Percentiles rank a stretch among this genome's conserved stretches.
Evolutionary conservation across 2,113 vertebrate species (phyloP).

Genomic region (Arizona elegans): DNA sequence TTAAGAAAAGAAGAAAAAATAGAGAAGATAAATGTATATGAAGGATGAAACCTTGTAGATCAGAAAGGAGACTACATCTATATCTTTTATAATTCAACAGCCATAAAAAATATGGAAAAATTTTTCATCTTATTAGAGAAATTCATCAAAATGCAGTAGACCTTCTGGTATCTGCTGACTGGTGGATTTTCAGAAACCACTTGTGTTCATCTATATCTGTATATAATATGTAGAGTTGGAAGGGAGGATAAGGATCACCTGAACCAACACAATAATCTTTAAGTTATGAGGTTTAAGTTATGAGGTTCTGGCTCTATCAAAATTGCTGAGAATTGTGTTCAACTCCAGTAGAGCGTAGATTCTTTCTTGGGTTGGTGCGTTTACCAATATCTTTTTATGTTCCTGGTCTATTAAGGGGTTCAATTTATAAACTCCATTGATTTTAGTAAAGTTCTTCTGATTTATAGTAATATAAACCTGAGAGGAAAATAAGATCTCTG

Average conservation of each 20-base stretch:
- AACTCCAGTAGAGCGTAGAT: neutral
- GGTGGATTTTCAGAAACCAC: neutral
- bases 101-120: neutral
- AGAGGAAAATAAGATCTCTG: neutral
- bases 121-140: neutral
- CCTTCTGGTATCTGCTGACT: neutral
- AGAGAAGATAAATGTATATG: neutral
- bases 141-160: neutral
- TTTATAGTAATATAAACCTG: neutral
- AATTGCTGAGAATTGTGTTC: neutral
- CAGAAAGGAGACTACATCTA: neutral
- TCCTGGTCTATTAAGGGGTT: neutral
- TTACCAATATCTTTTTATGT: slow-evolving; percentile 21
- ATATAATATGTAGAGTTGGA: neutral
- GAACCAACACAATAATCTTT: neutral
- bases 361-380: fast-evolving
- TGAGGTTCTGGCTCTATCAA: neutral
- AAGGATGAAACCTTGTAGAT: neutral
- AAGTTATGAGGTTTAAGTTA: neutral
- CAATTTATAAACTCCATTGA: neutral
- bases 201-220: neutral
- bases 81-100: neutral
- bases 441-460: neutral
- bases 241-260: neutral
- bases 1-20: neutral